Conservation (phyloP, 1,140 invertebrate genomes). For the Elymnias hypermnestra region DNA sequence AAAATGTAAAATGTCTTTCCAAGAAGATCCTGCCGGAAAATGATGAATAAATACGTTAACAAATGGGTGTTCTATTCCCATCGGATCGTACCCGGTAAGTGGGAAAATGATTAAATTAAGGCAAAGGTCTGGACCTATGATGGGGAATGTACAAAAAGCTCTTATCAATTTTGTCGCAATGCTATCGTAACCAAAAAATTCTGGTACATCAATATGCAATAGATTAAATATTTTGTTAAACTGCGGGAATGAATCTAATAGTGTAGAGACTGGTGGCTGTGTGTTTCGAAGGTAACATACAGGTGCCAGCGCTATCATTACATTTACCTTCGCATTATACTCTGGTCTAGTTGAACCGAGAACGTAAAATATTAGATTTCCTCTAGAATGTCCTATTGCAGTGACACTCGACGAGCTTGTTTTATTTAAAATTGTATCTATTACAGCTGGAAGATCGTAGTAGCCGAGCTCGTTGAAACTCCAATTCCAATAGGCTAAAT, state of each 20-base stretch:
- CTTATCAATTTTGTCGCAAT: background rate
- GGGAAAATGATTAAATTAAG: conserved; percentile 5
- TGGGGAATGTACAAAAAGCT: background rate
- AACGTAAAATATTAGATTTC: conserved; percentile 58
- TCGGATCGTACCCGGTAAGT: conserved; percentile 18
- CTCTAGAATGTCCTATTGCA: conserved; percentile 48
- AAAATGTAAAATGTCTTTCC: conserved; percentile 79
- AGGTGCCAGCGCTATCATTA: conserved; percentile 5
- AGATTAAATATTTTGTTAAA: too few relatives aligned
- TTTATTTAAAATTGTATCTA: conserved; percentile 78
- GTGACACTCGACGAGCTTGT: conserved; percentile 77
- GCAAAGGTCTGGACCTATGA: conserved; percentile 15
- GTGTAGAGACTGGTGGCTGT: background rate
- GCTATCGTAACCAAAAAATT: too few relatives aligned
- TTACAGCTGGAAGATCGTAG: conserved; percentile 22
- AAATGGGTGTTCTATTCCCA: conserved; percentile 22
- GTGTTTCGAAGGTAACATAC: background rate
- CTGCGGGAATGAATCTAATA: background rate
- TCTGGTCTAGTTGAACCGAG: conserved; percentile 7
- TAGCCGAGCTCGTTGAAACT: conserved; percentile 25
- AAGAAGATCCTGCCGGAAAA: conserved; percentile 21
- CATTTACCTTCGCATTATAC: conserved; percentile 13
- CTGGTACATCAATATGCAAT: too few relatives aligned
- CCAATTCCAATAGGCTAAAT: conserved; percentile 25
- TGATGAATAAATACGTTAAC: background rate